A percentile compares a stretch with the other conserved stretches of the same genome.
Conservation (phyloP, 1,140 invertebrate species). For the Ceratosolen fusciceps region DNA sequence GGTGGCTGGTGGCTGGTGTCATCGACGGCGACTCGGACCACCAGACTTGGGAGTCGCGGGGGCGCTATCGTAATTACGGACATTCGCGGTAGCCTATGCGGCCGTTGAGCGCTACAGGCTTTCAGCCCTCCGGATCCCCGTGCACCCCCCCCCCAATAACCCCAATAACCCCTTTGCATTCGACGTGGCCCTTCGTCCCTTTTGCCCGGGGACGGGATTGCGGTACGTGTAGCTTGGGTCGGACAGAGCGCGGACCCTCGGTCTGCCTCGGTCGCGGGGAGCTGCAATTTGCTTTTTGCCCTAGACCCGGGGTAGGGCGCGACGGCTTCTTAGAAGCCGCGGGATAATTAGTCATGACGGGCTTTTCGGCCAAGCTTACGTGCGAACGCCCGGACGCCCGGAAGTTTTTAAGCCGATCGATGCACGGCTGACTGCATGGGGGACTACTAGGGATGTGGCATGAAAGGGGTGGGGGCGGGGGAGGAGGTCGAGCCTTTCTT, state of each 20-base stretch:
- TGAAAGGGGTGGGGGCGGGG: no score
- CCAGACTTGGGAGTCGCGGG: neutral
- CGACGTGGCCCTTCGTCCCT: no score
- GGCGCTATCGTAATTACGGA: neutral
- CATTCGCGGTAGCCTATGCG: neutral
- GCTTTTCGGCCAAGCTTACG: neutral
- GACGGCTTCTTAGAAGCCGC: neutral
- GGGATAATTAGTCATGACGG: neutral
- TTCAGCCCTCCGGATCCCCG: neutral
- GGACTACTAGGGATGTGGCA: no score
- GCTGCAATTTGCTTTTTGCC: slow-evolving; percentile 16
- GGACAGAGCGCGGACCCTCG: no score
- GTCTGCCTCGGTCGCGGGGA: no score
- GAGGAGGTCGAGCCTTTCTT: neutral
- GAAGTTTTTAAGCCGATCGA: neutral
- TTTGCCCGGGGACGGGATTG: no score
- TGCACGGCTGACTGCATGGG: no score
- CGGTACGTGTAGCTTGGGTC: no score
- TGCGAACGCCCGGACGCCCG: no score
- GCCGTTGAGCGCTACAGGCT: neutral
- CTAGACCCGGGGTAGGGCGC: neutral
- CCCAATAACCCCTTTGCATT: no score
- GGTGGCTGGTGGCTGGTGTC: neutral
- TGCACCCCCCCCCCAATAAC: neutral
- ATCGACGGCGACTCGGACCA: neutral